These are phyloP conservation scores for Muricea muricata DNA, from an alignment of 92 coral and sea anemone species.

Conservation along the genomic window DNA sequence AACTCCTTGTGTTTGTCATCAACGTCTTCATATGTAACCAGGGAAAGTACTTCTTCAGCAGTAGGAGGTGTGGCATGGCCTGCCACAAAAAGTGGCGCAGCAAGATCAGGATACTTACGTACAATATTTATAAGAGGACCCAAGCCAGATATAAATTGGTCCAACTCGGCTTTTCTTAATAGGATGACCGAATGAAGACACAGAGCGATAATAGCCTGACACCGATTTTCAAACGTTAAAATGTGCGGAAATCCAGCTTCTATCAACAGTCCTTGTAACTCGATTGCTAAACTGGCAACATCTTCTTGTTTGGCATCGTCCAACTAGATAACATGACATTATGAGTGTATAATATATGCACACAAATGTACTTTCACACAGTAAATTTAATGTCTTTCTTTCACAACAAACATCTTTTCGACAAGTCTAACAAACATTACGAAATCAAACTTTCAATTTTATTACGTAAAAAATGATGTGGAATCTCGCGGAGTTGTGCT, in stretches of 20 bases:
- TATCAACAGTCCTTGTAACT: background rate
- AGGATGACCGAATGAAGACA: slow-evolving; percentile 43
- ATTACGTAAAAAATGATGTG: background rate
- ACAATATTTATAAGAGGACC: slow-evolving; percentile 26
- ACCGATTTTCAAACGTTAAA: slow-evolving; percentile 3
- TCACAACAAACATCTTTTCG: too few relatives aligned
- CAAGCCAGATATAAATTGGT: slow-evolving; percentile 37
- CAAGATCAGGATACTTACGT: slow-evolving; percentile 21
- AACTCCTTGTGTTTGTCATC: slow-evolving; percentile 14
- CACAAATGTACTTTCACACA: background rate
- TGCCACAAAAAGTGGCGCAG: slow-evolving; percentile 35
- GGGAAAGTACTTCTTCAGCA: slow-evolving; percentile 22
- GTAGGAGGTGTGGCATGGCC: slow-evolving; percentile 31
- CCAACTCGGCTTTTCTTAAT: slow-evolving; percentile 45
- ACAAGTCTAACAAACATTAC: background rate
- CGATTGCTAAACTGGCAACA: background rate
- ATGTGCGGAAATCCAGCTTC: slow-evolving; percentile 14
- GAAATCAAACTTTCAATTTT: too few relatives aligned
- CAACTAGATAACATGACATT: slow-evolving; percentile 1
- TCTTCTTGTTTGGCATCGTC: slow-evolving; percentile 11
- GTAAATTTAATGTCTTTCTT: background rate
- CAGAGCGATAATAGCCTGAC: slow-evolving; percentile 5
- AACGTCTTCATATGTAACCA: slow-evolving; percentile 42
- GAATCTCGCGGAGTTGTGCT: background rate
- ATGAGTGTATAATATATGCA: background rate